Percentiles rank a stretch among this genome's conserved stretches.
Conservation (phyloP, 2,797 vertebrate genomes). For the Epinephelus malabaricus region DNA sequence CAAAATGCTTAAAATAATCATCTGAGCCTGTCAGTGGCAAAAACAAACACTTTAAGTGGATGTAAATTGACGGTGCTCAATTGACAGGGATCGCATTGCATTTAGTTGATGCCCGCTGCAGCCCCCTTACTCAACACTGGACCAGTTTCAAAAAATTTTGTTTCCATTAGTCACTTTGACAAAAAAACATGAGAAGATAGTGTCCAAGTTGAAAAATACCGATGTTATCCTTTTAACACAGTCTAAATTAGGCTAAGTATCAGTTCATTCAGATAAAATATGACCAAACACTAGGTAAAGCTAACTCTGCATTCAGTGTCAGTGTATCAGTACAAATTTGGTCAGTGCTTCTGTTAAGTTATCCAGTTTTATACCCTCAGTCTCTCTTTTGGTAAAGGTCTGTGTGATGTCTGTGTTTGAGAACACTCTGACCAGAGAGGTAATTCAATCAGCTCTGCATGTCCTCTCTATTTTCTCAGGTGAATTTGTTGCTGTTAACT, state of each 20-base stretch:
- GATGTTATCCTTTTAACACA: neutral
- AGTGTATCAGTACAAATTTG: neutral
- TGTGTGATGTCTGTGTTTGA: neutral
- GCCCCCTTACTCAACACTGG: too few species aligned
- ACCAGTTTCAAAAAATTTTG: too few species aligned
- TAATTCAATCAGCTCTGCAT: neutral
- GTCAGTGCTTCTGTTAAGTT: neutral
- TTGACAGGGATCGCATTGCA: too few species aligned
- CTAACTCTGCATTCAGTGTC: too few species aligned
- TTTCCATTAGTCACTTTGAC: too few species aligned
- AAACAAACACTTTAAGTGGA: too few species aligned
- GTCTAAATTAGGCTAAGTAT: neutral
- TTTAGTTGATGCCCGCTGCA: too few species aligned
- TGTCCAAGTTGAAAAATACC: too few species aligned
- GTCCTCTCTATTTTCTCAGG: neutral
- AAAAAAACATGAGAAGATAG: too few species aligned
- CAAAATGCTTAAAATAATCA: too few species aligned
- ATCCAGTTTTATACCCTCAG: neutral
- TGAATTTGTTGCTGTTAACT: neutral
- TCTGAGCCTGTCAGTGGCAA: too few species aligned
- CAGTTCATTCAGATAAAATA: neutral
- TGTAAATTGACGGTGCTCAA: too few species aligned
- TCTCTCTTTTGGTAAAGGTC: neutral
- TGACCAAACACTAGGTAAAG: neutral
- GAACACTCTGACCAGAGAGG: constrained; percentile 4